Base-by-base conservation (phyloP, 2,113 vertebrate species). In the Uria aalge region DNA sequence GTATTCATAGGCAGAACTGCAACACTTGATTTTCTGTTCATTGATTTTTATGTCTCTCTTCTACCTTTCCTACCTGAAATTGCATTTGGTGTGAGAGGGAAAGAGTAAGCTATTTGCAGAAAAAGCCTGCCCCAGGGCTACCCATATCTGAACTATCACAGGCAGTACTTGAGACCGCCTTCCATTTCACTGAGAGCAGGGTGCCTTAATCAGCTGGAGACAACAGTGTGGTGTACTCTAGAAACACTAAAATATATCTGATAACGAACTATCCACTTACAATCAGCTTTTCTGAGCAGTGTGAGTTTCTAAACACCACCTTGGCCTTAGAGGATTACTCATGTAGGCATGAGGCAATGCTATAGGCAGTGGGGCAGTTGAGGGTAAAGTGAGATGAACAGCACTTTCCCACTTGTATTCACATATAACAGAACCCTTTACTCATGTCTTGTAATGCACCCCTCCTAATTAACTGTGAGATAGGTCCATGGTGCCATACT, bases 21-120 rank as follows among this genome's bases (percentile, higher is more conserved):
- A 69, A 73, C 38, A 73, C 59, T 64, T 68, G 29, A 52, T 59
- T 95, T 67, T 68, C 53, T 83, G 11, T 60, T 88, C 57, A 76
- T 36, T 62, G 75, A 88, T 79, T 93, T 94, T 79, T 74, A 83
- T 62, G 41, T 73, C 19, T 52, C 36, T 76, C 59, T 94, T 32
- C 12, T 22, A 76, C n/a, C 19, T 69, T 56, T 91, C 57, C 41
- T 77, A 52, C 48, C 53, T 50, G n/a, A 89, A 94, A 89, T 14
- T 64, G 55, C n/a, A 59, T 71, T 89, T 78, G 12, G 19, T 84
- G 26, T 50, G 72, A 88, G 41, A 47, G 26, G 52, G 30, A 72
- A 57, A 40, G 22, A 79, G 38, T 40, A 45, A 93, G 77, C 21
- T 66, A 45, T 23, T 53, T 53, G 52, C 41, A 88, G 48, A 77